Conservation (phyloP, 2,797 vertebrate genomes). For the Spheniscus humboldti region DNA sequence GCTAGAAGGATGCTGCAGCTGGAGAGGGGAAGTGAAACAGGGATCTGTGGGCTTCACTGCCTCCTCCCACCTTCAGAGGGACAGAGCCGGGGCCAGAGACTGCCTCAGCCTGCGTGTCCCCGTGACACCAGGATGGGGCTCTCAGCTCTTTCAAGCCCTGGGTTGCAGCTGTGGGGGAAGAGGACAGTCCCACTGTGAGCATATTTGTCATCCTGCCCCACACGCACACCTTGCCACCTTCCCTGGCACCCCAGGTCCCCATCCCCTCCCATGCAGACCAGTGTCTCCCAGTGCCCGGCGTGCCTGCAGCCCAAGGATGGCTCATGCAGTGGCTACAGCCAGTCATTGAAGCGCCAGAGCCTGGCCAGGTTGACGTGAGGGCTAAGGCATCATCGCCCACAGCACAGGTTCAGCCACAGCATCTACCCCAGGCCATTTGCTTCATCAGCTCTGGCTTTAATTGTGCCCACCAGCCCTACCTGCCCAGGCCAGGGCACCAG, state of each 20-base stretch:
- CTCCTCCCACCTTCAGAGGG: not conserved
- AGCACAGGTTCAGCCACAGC: not conserved
- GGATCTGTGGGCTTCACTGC: not conserved
- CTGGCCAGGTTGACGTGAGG: not conserved
- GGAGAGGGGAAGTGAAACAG: not conserved
- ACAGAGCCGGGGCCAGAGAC: not conserved
- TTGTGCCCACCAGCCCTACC: not conserved
- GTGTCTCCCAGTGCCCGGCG: not conserved
- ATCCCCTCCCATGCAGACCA: fast-evolving
- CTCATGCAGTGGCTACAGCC: not conserved
- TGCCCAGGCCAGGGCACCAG: not conserved
- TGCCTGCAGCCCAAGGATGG: not conserved
- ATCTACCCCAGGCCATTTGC: not conserved
- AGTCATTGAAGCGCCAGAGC: not conserved
- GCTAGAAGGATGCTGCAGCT: not conserved
- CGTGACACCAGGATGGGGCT: not conserved
- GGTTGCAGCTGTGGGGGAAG: not conserved
- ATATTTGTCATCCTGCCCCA: not conserved
- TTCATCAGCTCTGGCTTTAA: not conserved
- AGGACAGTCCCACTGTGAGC: not conserved
- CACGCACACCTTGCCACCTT: not conserved
- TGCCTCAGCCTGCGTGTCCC: not conserved
- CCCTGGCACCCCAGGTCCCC: not conserved
- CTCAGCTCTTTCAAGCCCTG: not conserved
- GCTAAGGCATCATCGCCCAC: not conserved